phyloP scores from a whole-genome alignment of 2,113 vertebrate species.

The Saguinus midas region DNA sequence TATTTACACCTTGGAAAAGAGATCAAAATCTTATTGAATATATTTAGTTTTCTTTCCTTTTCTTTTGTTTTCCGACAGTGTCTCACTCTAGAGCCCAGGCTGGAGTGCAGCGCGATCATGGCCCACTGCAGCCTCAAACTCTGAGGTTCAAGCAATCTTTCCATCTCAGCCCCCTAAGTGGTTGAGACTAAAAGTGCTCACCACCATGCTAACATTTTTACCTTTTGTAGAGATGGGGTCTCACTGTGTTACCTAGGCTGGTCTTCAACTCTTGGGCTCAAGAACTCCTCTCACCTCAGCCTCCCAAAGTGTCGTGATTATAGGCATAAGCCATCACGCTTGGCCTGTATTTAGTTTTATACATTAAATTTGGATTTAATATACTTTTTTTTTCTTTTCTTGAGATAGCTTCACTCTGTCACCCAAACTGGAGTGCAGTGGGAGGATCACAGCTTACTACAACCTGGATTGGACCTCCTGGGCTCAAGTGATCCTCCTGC shows the following conservation, averaged over 20 bases:
- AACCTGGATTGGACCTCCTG: too few species aligned
- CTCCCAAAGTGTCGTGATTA: neutral
- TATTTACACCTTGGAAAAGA: constrained; percentile 1
- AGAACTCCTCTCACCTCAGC: neutral
- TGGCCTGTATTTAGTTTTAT: neutral
- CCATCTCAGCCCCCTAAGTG: neutral
- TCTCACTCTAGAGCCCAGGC: neutral
- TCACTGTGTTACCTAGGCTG: neutral
- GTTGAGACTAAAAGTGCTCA: neutral
- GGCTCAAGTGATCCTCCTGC: too few species aligned
- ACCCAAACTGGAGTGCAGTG: too few species aligned
- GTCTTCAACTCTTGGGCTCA: neutral
- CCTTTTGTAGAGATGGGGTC: neutral
- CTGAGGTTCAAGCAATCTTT: neutral
- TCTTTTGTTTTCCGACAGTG: neutral
- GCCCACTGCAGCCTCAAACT: neutral
- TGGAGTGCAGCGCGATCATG: neutral
- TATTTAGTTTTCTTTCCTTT: neutral
- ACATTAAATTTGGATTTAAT: neutral
- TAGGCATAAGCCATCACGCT: neutral
- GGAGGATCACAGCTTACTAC: too few species aligned
- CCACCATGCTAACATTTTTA: neutral
- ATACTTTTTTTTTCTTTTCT: too few species aligned
- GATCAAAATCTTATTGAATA: neutral
- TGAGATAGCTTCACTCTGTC: too few species aligned